Evolutionary conservation across 2,888 invertebrate species (phyloP).

Genomic region (Phymatocera aterrima): DNA sequence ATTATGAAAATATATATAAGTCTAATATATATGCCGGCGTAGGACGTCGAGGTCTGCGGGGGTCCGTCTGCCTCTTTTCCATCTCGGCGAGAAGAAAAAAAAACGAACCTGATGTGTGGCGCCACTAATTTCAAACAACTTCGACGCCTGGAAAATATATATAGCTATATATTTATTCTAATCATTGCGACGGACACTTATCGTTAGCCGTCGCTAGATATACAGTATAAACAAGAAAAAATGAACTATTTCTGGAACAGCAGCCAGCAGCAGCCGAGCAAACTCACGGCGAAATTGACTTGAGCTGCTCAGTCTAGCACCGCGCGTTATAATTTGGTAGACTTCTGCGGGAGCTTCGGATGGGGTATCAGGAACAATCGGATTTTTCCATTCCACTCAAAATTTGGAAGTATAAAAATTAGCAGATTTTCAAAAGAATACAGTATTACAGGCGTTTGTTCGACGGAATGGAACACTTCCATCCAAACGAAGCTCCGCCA

Average conservation of each 20-base stretch:
- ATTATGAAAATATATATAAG: conserved; percentile 40
- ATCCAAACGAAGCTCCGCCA: conserved; percentile 29
- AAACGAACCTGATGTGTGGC: background rate
- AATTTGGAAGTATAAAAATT: too few relatives aligned
- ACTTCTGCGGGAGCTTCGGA: too few relatives aligned
- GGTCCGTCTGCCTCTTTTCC: conserved; percentile 41
- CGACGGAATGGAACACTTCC: conserved; percentile 18
- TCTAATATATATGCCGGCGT: background rate
- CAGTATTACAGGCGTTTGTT: background rate
- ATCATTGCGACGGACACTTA: conserved; percentile 29
- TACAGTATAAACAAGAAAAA: background rate
- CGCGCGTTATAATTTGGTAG: background rate
- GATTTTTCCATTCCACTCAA: too few relatives aligned
- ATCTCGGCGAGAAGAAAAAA: background rate
- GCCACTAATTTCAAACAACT: conserved; percentile 41
- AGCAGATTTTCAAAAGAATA: background rate
- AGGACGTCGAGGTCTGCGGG: conserved; percentile 37
- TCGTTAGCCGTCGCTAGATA: background rate
- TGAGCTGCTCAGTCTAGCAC: background rate
- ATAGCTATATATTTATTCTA: conserved; percentile 1
- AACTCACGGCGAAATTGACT: background rate
- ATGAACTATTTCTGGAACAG: background rate
- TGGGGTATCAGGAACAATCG: too few relatives aligned
- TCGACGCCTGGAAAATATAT: conserved; percentile 1
- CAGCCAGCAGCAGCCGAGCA: background rate